A percentile compares a stretch with the other conserved stretches of the same genome.
These are phyloP conservation scores for Lasioglossum oenotherae DNA, from an alignment of 2,888 invertebrate species.

Conservation along the genomic window DNA sequence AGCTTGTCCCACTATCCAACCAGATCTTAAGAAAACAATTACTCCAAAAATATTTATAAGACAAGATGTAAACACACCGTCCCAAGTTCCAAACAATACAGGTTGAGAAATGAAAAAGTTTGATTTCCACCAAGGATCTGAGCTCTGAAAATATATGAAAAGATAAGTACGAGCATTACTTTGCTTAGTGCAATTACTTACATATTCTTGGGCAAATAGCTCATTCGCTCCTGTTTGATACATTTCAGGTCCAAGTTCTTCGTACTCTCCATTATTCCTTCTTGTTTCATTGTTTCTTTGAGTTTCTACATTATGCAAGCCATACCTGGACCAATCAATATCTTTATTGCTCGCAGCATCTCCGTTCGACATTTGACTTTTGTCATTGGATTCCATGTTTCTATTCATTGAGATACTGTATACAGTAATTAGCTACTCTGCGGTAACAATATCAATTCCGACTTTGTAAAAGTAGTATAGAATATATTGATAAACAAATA, in stretches of 20 bases:
- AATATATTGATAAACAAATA: constrained; percentile 8
- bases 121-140: constrained; percentile 97
- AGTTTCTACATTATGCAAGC: constrained; percentile 84
- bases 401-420: constrained; percentile 10
- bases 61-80: constrained; percentile 98
- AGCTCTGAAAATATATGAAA: constrained; percentile 86
- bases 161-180: background rate
- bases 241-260: constrained; percentile 92
- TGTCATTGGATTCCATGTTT: constrained; percentile 73
- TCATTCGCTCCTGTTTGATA: constrained; percentile 96
- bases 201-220: constrained; percentile 96
- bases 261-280: constrained; percentile 88
- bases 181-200: constrained; percentile 80
- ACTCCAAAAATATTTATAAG: constrained; percentile 99
- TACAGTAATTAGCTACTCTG: constrained; percentile 25
- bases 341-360: constrained; percentile 73
- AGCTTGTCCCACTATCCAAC: constrained; percentile 98
- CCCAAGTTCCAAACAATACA: constrained; percentile 98
- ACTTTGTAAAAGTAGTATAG: constrained; percentile 17
- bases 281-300: constrained; percentile 83
- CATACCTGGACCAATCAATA: constrained; percentile 87
- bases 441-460: constrained; percentile 41
- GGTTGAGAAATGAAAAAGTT: constrained; percentile 98
- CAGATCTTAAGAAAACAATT: constrained; percentile 97
- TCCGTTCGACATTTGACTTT: constrained; percentile 66